Percentiles rank a stretch among this genome's conserved stretches.
Conservation (phyloP, 2,888 invertebrate genomes). For the Polydrusus tereticollis region DNA sequence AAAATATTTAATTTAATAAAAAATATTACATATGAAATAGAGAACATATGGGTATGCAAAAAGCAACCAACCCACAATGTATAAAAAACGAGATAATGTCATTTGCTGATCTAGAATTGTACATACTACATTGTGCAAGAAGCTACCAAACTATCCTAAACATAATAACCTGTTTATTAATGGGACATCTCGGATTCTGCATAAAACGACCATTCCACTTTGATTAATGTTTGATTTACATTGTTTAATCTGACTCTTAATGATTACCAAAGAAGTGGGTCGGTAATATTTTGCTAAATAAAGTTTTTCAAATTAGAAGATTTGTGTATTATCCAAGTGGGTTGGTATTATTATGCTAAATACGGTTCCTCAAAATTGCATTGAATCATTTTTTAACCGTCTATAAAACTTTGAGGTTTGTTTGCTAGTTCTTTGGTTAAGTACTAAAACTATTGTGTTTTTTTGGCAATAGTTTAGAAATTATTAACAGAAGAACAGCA, state of each 20-base stretch:
- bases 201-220: slow-evolving; percentile 9
- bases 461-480: background rate
- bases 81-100: slow-evolving; percentile 4
- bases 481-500: background rate
- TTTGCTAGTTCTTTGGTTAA: background rate
- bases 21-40: no score
- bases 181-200: background rate
- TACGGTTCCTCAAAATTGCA: background rate
- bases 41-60: no score
- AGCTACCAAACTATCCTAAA: slow-evolving; percentile 5
- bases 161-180: slow-evolving; percentile 6
- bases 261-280: slow-evolving; percentile 12
- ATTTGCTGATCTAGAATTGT: background rate
- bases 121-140: slow-evolving; percentile 17
- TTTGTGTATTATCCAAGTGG: slow-evolving; percentile 2
- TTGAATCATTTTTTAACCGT: background rate
- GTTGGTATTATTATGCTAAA: slow-evolving; percentile 12
- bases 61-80: slow-evolving; percentile 13
- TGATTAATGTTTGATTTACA: background rate
- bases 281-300: background rate
- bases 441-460: background rate
- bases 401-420: background rate
- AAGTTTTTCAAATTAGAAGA: background rate
- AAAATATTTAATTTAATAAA: no score
- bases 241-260: background rate